A percentile compares a stretch with the other conserved stretches of the same genome.
Conservation (phyloP, 1,140 invertebrate genomes). For the Conopomorpha cramerella region DNA sequence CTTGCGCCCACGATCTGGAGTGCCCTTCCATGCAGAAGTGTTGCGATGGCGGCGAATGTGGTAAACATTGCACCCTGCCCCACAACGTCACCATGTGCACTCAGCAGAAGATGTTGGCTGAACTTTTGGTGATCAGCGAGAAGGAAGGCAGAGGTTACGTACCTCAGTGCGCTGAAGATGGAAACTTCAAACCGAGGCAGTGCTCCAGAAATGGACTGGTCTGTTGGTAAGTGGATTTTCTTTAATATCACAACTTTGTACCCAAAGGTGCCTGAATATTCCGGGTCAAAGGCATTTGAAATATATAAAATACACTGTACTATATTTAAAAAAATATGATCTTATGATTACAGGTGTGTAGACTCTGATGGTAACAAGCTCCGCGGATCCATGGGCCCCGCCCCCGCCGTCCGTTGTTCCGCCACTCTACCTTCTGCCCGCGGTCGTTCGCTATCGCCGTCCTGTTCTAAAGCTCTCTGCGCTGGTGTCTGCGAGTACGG, state of each 20-base stretch:
- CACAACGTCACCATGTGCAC: conserved; percentile 74
- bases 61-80: conserved; percentile 69
- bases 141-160: conserved; percentile 80
- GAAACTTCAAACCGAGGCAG: conserved; percentile 72
- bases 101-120: conserved; percentile 76
- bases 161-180: conserved; percentile 75
- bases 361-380: conserved; percentile 76
- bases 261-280: no score
- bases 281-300: no score
- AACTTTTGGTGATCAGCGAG: conserved; percentile 76
- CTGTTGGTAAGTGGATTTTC: conserved; percentile 66
- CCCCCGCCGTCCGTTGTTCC: conserved; percentile 69
- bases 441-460: conserved; percentile 48
- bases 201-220: conserved; percentile 83
- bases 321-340: conserved; percentile 1
- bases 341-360: conserved; percentile 64
- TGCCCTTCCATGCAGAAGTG: conserved; percentile 81
- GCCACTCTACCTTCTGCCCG: conserved; percentile 26
- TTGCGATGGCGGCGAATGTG: conserved; percentile 72
- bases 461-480: conserved; percentile 65
- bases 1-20: conserved; percentile 77
- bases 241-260: conserved; percentile 2
- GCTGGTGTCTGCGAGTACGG: conserved; percentile 84
- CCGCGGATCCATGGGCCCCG: conserved; percentile 76
- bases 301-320: no score